Base-by-base conservation (phyloP, 2,888 invertebrate species). In the Proisotoma minuta region DNA sequence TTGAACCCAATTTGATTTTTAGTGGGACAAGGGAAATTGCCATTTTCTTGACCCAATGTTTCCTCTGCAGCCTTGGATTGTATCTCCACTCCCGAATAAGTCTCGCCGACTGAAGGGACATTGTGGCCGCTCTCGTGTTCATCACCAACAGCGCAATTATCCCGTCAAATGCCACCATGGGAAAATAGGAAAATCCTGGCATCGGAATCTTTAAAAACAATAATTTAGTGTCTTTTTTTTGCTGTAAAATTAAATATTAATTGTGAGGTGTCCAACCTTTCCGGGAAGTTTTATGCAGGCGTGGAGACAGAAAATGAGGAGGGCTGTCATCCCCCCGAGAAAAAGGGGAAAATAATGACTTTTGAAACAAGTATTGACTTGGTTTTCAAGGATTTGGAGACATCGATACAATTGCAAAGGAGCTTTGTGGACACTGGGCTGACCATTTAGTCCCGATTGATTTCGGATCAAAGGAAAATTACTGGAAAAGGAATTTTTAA, bases 141-240 rank as follows among this genome's bases (percentile, higher is more conserved):
- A 63, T 60, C 15, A 34, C 34, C 4, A 63, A 26, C 10, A 63
- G 29, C 5, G 60, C 57, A 2, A 63, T 50, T 2, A 63, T 27
- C 20, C 63, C 63, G 39, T 63, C 60, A 20, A 60, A 40, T 1
- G 59, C 63, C 4, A 63, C 57, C 10, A 63, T 27, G 1, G 63
- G 63, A 56, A 63, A 63, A 48, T 63, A 63, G 51, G 57, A 57
- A 48, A 63, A 63, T 2, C 60, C 63, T 23, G 63, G 63, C 63
- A 63, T 63, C 1, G 63, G 63, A 12, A 63, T 60, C 52, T 63
- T n/a, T n/a, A n/a, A n/a, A n/a, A n/a, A n/a, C n/a, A n/a, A n/a
- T n/a, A n/a, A n/a, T n/a, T n/a, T n/a, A n/a, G n/a, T n/a, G n/a
- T n/a, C n/a, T n/a, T n/a, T n/a, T n/a, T n/a, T n/a, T n/a, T n/a